Base-by-base conservation (phyloP, 2,888 invertebrate genomes). In the Nysson spinosus region DNA sequence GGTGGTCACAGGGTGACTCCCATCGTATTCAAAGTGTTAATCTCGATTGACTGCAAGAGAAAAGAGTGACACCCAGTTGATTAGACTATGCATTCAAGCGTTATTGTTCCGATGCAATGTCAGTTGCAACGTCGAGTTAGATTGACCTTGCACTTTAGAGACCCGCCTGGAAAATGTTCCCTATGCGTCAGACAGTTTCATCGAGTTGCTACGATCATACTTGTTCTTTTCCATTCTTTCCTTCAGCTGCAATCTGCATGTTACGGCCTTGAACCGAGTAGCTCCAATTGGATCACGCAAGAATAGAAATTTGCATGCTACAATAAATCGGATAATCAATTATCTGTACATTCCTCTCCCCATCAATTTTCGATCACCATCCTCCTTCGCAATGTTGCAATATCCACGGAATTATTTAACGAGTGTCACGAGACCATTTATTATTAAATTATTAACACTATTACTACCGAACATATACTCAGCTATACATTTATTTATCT, bases 211-310 rank as follows among this genome's bases (percentile, higher is more conserved):
- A 11, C 43, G 9, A 47, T 58, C 35, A 37, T 28, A 35, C 30
- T 17, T 17, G 16, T 49, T 50, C 28, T 49, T 46, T 34, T 62
- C n/a, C 46, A 32, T 50, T 26, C 44, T 58, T 52, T 58, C 51
- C 46, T 51, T 44, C 2, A 16, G 16, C 22, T 11, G 22, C 19
- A 17, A 60, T 58, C 64, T 65, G 26, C 46, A 49, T 30, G 19
- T 17, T 42, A n/a, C 42, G 63, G 42, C 58, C 54, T 66, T 62
- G 72, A 60, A 69, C 54, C 34, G 55, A 69, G 60, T 47, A 32
- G 43, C 9, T 17, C 24, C n/a, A 34, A 67, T 56, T 62, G 39
- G 34, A 26, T 20, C 40, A 39, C 4, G 12, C 20, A 42, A 63
- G 64, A 57, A 43, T 63, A 14, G 14, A 57, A 58, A 58, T 66